Evolutionary conservation across 2,113 vertebrate species (phyloP).

Genomic region (Paratilapia polleni): DNA sequence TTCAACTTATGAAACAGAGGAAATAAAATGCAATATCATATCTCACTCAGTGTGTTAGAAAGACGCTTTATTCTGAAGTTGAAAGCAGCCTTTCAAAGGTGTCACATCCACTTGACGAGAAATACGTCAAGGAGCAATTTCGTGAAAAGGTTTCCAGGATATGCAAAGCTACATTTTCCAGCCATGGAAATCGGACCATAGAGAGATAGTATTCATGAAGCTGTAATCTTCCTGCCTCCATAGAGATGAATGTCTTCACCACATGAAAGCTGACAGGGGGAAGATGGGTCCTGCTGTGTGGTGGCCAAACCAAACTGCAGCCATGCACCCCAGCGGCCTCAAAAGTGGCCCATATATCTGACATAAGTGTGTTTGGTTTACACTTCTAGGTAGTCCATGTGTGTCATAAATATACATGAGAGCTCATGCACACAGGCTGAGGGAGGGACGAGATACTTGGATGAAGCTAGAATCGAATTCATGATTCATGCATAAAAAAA

Average conservation of each 20-base stretch:
- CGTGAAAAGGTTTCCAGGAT: background rate
- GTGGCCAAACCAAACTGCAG: slow-evolving; percentile 50
- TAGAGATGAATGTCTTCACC: slow-evolving; percentile 32
- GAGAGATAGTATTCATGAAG: background rate
- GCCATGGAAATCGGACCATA: background rate
- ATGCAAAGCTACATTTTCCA: slow-evolving; percentile 2
- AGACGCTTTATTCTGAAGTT: background rate
- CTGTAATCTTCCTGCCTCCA: slow-evolving; percentile 24
- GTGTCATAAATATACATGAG: slow-evolving; percentile 35
- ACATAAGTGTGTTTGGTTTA: slow-evolving; percentile 43
- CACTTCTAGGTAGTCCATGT: slow-evolving; percentile 39
- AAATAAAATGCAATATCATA: too few relatives aligned
- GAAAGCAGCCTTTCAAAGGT: background rate
- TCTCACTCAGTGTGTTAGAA: too few relatives aligned
- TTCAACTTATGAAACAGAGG: too few relatives aligned
- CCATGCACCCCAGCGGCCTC: background rate
- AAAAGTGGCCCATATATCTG: slow-evolving; percentile 45
- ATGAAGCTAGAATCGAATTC: background rate
- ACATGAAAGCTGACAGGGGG: slow-evolving; percentile 39
- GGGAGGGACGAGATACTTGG: background rate
- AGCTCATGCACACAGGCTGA: background rate
- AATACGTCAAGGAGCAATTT: background rate
- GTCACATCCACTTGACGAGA: background rate
- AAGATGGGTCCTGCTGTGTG: slow-evolving; percentile 16
- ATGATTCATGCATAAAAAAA: background rate